Base-by-base conservation (phyloP, 2,113 vertebrate genomes). In the Thamnophis sirtalis region DNA sequence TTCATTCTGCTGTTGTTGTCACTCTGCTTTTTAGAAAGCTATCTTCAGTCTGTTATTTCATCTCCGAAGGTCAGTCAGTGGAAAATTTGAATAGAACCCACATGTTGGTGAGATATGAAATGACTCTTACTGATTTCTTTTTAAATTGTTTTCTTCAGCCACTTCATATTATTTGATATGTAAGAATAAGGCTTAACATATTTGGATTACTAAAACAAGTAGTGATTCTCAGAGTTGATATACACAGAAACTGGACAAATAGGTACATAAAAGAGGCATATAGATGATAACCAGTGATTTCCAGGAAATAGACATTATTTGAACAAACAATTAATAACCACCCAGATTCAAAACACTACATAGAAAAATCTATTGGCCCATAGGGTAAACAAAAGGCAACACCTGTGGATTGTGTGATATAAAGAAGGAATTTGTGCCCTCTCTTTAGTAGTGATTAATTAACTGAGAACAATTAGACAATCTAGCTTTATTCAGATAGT, bases 131-230 rank as follows among this genome's bases (percentile, higher is more conserved):
- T 91, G 28, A 38, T 15, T 22, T 73, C 28, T 50, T 68, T 51
- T 89, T 91, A 95, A 95, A 96, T 94, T 84, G 95, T 95, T 91
- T 93, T 85, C 92, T 96, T 95, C 94, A 95, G 95, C 95, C 94
- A 86, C 51, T 91, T 89, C 87, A 86, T 33, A 94, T 85, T 58
- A 85, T 33, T 94, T 89, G 3, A 92, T 95, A 93, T 90, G 56
- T 38, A 92, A 54, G 26, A 73, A 24, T 50, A 63, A 58, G 51
- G 17, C 26, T 58, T 58, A 92, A 92, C 54, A 43, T 50, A 55
- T 55, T 28, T 88, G 68, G 53, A 51, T 92, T 85, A 50, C 56
- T 94, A 91, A 56, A 89, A 21, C 84, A 84, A 92, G 4, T 89
- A 85, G 58, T 9, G 28, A 28, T 13, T 8, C 63, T n/a, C 92